Evolutionary conservation across 1,140 invertebrate species (phyloP).

Genomic region (Euwallacea fornicatus): DNA sequence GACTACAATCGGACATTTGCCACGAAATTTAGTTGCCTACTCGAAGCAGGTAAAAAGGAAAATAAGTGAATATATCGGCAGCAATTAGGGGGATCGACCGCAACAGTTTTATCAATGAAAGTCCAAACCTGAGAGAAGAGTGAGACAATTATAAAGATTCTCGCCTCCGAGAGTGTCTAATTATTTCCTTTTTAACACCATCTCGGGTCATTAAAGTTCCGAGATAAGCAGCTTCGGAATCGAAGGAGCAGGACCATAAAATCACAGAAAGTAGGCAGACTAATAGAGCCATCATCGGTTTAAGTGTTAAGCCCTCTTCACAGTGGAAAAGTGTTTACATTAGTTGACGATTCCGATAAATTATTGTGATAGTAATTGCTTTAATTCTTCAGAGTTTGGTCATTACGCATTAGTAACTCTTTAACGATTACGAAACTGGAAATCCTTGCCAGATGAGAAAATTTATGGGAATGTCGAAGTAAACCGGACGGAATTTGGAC

Average conservation of each 20-base stretch:
- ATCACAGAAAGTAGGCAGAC: conserved; percentile 51
- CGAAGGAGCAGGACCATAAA: conserved; percentile 44
- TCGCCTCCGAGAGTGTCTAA: conserved; percentile 34
- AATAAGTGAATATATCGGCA: conserved; percentile 9
- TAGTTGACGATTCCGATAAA: background rate
- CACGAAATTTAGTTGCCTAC: background rate
- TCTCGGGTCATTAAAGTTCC: conserved; percentile 37
- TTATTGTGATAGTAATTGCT: background rate
- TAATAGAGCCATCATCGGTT: conserved; percentile 48
- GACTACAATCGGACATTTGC: background rate
- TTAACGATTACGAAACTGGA: no score
- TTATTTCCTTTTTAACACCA: conserved; percentile 38
- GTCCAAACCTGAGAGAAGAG: conserved; percentile 13
- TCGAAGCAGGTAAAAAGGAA: conserved; percentile 11
- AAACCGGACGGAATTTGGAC: no score
- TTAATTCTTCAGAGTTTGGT: background rate
- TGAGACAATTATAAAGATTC: conserved; percentile 32
- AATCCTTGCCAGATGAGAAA: no score
- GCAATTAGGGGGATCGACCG: conserved; percentile 20
- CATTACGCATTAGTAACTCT: no score
- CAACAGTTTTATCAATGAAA: conserved; percentile 32
- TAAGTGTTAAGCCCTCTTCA: background rate
- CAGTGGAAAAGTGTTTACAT: background rate
- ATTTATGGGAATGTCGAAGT: no score
- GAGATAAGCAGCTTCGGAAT: conserved; percentile 38